A percentile compares a stretch with the other conserved stretches of the same genome.
phyloP scores from a whole-genome alignment of 2,797 vertebrate species.

The Manis crassicaudata region DNA sequence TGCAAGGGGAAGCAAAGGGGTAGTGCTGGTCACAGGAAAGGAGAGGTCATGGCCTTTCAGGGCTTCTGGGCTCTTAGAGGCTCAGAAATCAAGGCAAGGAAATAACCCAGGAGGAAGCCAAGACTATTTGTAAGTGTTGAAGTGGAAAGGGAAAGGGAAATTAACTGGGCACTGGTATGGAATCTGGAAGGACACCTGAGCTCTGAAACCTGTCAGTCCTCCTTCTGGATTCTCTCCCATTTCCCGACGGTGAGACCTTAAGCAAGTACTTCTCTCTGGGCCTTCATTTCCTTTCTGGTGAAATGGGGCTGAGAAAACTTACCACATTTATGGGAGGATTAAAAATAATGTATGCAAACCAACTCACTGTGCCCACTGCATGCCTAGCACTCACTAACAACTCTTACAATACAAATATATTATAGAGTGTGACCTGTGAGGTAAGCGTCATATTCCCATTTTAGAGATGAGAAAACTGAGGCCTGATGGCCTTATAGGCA shows the following conservation, averaged over 20 bases:
- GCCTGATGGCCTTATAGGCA: not conserved
- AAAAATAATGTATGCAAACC: not conserved
- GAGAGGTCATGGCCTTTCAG: not conserved
- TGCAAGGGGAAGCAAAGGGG: not conserved
- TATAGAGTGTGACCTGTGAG: not conserved
- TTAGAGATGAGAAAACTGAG: not conserved
- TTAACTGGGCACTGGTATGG: fast-evolving
- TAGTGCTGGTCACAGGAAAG: not conserved
- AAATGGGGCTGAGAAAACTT: not conserved
- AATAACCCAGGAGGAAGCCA: not conserved
- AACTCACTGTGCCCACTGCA: not conserved
- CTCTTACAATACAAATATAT: not conserved
- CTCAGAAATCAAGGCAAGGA: not conserved
- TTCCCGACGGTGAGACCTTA: not conserved
- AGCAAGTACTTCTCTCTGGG: not conserved
- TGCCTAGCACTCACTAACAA: not conserved
- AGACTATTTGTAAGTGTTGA: not conserved
- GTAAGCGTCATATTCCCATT: not conserved
- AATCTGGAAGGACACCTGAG: fast-evolving
- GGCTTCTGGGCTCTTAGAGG: not conserved
- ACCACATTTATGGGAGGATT: not conserved
- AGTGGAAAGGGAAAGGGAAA: not conserved
- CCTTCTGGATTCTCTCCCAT: fast-evolving
- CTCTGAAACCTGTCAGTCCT: not conserved
- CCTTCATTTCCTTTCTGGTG: not conserved